phyloP scores from a whole-genome alignment of 2,888 invertebrate species.

The Fragum whitleyi region DNA sequence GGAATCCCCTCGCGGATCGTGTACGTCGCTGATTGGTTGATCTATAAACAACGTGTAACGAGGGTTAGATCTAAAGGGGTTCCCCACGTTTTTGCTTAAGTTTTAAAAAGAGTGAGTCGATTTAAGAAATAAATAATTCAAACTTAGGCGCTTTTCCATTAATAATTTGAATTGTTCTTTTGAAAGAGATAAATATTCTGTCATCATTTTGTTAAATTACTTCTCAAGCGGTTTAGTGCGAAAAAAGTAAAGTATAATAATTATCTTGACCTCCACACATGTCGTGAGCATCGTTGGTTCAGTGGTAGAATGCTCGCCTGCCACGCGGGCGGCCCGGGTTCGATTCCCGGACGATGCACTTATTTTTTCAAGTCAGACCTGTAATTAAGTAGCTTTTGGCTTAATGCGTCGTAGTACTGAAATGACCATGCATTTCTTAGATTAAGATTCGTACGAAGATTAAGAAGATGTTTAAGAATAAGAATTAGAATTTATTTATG shows the following conservation, averaged over 20 bases:
- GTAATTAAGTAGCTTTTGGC: too few species aligned
- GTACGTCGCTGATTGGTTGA: conserved; percentile 30
- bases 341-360: conserved; percentile 61
- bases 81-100: too few species aligned
- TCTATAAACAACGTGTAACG: conserved; percentile 33
- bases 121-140: too few species aligned
- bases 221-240: too few species aligned
- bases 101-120: too few species aligned
- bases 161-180: too few species aligned
- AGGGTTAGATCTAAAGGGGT: background rate
- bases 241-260: background rate
- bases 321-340: conserved; percentile 64
- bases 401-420: background rate
- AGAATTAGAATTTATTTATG: too few species aligned
- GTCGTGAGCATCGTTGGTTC: conserved; percentile 57
- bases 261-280: background rate
- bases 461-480: background rate
- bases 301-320: conserved; percentile 66
- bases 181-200: too few species aligned
- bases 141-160: too few species aligned
- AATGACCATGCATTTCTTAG: background rate
- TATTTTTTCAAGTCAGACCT: conserved; percentile 45
- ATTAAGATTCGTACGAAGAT: background rate
- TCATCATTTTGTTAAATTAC: too few species aligned
- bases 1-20: conserved; percentile 33